Conservation (phyloP, 2,888 invertebrate species). For the Saturnia pavonia region DNA sequence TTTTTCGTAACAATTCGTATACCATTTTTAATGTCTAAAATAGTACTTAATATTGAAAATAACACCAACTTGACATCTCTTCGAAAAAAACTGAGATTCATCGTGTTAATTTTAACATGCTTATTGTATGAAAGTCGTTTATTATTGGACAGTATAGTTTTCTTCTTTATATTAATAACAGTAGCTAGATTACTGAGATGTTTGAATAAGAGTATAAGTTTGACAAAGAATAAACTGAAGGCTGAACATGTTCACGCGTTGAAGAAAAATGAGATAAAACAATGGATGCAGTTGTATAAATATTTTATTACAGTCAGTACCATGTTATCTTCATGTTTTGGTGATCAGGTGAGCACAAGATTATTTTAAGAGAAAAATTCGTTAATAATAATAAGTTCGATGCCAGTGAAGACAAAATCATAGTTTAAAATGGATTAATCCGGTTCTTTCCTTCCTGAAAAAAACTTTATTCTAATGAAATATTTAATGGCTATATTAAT, state of each 20-base stretch:
- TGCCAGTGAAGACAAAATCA: background rate
- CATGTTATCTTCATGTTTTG: background rate
- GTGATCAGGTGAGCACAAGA: background rate
- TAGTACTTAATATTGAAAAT: background rate
- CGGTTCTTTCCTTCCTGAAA: too few relatives aligned
- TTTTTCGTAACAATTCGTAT: background rate
- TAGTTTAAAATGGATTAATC: too few relatives aligned
- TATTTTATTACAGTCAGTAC: background rate
- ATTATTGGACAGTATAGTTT: background rate
- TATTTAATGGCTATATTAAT: too few relatives aligned
- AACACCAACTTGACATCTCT: background rate
- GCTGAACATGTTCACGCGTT: background rate
- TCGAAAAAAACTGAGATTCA: background rate
- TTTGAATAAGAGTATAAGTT: background rate
- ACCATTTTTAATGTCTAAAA: background rate
- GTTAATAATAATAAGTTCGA: too few relatives aligned
- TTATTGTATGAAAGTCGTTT: background rate
- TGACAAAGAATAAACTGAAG: background rate
- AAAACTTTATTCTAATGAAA: too few relatives aligned
- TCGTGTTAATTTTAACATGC: background rate
- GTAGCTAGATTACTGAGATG: background rate
- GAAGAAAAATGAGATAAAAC: conserved; percentile 1
- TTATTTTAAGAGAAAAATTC: background rate
- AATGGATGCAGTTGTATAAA: background rate
- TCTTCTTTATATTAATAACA: background rate